Evolutionary conservation across 2,888 invertebrate species (phyloP).

Genomic region (Carcina quercana): DNA sequence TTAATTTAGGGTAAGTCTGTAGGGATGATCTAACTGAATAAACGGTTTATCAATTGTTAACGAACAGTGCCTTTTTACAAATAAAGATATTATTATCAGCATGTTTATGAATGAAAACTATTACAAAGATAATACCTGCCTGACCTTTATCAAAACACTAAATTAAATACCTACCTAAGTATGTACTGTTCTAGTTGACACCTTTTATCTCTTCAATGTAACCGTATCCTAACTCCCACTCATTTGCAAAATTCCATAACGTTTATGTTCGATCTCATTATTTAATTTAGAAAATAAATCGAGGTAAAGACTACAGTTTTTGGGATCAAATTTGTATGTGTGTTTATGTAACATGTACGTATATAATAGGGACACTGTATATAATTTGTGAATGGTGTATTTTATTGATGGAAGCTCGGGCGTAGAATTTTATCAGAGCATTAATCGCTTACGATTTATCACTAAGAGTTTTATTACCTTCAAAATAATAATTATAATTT

Average conservation of each 20-base stretch:
- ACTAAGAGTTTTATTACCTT: conserved; percentile 63
- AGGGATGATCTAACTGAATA: conserved; percentile 54
- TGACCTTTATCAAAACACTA: conserved; percentile 11
- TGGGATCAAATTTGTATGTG: conserved; percentile 73
- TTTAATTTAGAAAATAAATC: conserved; percentile 72
- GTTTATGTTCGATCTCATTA: conserved; percentile 73
- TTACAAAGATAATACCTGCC: conserved; percentile 31
- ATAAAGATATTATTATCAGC: conserved; percentile 37
- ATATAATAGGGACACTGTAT: conserved; percentile 60
- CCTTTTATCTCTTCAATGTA: not conserved
- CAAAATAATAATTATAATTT: conserved; percentile 66
- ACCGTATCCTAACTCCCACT: conserved; percentile 20
- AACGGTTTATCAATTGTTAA: conserved; percentile 60
- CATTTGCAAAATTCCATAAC: conserved; percentile 57
- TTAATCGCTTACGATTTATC: conserved; percentile 52
- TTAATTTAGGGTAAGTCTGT: conserved; percentile 60
- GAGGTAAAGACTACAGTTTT: conserved; percentile 73
- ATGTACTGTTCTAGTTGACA: conserved; percentile 23
- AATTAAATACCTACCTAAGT: conserved; percentile 30
- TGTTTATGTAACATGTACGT: conserved; percentile 69
- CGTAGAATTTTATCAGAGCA: conserved; percentile 50
- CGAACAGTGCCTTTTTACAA: conserved; percentile 61
- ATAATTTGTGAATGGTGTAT: conserved; percentile 70
- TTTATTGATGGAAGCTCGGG: conserved; percentile 46
- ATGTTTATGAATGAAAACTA: conserved; percentile 49